Percentiles rank a stretch among this genome's conserved stretches.
Evolutionary conservation across 2,113 vertebrate genomes (phyloP).

Genomic region (Esox niger): DNA sequence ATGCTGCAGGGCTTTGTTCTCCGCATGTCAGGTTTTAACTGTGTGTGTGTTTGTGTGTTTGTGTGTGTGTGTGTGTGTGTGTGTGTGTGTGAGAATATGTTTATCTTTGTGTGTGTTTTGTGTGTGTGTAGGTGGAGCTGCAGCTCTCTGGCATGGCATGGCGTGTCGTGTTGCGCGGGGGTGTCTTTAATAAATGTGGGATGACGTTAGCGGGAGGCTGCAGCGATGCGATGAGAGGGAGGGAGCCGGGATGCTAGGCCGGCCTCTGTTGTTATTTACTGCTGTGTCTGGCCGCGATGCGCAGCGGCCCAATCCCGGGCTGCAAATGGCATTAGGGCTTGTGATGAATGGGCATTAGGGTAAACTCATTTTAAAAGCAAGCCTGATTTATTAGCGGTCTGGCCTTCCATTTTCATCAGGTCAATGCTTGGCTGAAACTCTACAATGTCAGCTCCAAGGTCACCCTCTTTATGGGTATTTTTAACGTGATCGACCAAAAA

Average conservation of each 20-base stretch:
- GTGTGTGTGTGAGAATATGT: not conserved
- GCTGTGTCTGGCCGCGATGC: conserved; percentile 90
- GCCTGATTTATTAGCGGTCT: conserved; percentile 97
- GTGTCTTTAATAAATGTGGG: conserved; percentile 95
- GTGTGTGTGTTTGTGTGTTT: conserved; percentile 33
- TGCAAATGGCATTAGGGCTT: conserved; percentile 95
- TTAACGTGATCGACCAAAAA: conserved; percentile 77
- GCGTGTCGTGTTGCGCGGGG: conserved; percentile 65
- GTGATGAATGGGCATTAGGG: conserved; percentile 99
- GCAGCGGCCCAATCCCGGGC: conserved; percentile 80
- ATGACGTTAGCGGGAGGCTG: conserved; percentile 81
- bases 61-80: not conserved
- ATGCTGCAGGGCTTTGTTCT: conserved; percentile 73
- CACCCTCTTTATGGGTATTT: conserved; percentile 93
- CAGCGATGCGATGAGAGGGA: conserved; percentile 82
- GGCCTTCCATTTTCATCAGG: conserved; percentile 99
- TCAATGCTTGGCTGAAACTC: conserved; percentile 94
- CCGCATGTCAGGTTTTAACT: conserved; percentile 55
- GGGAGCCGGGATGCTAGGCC: conserved; percentile 48
- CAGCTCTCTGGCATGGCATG: not conserved
- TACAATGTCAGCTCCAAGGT: conserved; percentile 99
- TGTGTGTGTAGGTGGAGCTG: not conserved
- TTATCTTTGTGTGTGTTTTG: too few relatives aligned
- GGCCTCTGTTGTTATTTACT: conserved; percentile 99
- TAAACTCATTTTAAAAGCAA: conserved; percentile 99